Evolutionary conservation across 53 echinoderm and acorn worm species (phyloP).

Genomic region (Patiria pectinifera): DNA sequence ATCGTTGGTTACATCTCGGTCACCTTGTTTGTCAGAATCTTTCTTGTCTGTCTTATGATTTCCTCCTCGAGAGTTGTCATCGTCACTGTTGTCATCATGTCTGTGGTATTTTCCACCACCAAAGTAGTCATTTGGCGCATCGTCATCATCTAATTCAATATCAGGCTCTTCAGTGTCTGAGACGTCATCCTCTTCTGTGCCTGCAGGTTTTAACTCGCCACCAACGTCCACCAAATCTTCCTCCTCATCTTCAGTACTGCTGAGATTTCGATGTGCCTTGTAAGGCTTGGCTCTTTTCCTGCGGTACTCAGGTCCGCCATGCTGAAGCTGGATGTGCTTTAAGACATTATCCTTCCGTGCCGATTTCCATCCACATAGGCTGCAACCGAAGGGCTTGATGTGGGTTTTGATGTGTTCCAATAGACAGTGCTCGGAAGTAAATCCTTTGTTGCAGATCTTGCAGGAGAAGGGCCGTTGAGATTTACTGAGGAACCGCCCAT

Average conservation of each 20-base stretch:
- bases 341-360: constrained; percentile 95
- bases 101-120: constrained; percentile 25
- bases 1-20: neutral
- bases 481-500: constrained; percentile 72
- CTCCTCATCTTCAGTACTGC: constrained; percentile 34
- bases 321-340: constrained; percentile 91
- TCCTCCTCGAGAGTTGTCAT: constrained; percentile 34
- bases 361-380: constrained; percentile 85
- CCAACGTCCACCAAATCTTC: constrained; percentile 59
- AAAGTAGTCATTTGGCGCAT: constrained; percentile 52
- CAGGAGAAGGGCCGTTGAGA: constrained; percentile 84
- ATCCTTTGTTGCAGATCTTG: constrained; percentile 86
- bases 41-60: constrained; percentile 11
- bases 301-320: constrained; percentile 89
- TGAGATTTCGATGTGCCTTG: neutral
- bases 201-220: constrained; percentile 53
- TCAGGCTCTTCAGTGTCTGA: constrained; percentile 57
- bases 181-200: constrained; percentile 33
- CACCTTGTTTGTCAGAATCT: constrained; percentile 7
- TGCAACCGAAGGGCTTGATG: constrained; percentile 92
- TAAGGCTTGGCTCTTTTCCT: constrained; percentile 72
- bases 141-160: constrained; percentile 51
- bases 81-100: constrained; percentile 35
- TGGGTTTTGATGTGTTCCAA: constrained; percentile 98
- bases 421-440: constrained; percentile 91